Evolutionary conservation across 1,140 invertebrate genomes (phyloP).

Genomic region (Drosophila suzukii): DNA sequence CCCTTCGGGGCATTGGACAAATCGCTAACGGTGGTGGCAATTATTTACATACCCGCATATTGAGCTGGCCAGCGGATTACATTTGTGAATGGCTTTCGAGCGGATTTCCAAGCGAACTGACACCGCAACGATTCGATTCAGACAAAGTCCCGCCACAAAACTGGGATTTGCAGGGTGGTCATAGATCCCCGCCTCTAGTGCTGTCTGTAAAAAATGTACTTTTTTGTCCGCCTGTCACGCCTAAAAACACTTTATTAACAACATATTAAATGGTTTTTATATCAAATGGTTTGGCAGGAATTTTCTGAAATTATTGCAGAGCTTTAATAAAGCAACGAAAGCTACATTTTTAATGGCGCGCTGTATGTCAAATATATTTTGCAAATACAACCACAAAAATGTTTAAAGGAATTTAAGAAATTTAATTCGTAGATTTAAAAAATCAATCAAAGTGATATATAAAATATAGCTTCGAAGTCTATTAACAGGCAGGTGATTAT

Average conservation of each 20-base stretch:
- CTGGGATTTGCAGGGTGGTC: conserved; percentile 89
- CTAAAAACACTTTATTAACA: neutral
- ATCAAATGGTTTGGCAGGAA: neutral
- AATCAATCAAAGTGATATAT: too few relatives aligned
- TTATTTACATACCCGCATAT: conserved; percentile 51
- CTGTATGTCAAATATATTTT: neutral
- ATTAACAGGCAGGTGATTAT: too few relatives aligned
- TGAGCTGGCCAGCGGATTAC: conserved; percentile 86
- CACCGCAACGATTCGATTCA: conserved; percentile 87
- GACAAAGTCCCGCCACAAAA: conserved; percentile 89
- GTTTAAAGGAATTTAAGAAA: too few relatives aligned
- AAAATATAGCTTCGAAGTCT: too few relatives aligned
- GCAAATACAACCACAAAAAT: neutral
- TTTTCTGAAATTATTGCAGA: neutral
- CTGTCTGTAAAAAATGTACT: conserved; percentile 83
- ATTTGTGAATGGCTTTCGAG: conserved; percentile 89
- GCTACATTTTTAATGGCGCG: neutral
- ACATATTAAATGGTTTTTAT: neutral
- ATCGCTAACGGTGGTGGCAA: conserved; percentile 52
- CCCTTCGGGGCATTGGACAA: conserved; percentile 88
- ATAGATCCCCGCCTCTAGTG: conserved; percentile 87
- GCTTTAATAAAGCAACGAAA: neutral
- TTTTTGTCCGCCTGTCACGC: neutral
- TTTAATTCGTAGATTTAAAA: too few relatives aligned
- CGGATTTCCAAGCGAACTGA: conserved; percentile 87